Base-by-base conservation (phyloP, 1,140 invertebrate species). In the Rhopalosiphum padi region DNA sequence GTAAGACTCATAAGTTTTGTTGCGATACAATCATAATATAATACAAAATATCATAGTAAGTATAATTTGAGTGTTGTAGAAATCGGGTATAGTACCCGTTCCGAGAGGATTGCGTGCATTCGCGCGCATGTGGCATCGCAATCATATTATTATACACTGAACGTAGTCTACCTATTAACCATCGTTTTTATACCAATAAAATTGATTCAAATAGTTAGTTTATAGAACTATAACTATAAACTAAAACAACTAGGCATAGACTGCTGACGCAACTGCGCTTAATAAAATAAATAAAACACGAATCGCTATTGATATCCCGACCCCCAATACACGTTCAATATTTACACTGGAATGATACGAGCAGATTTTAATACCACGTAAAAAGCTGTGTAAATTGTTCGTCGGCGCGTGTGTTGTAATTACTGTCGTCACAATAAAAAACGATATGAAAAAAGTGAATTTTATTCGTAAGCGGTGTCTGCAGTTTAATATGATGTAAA, bases 341-440 rank as follows among this genome's bases (percentile, higher is more conserved):
- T 77, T 77, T 77, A 77, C 60, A 77, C 15, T n/a, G 30, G 30
- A 77, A 77, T n/a, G 60, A 35, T 18, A 21, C 60, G 35, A 37
- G 2, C 77, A 37, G 35, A 83, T 83, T 83, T 37, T 23, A 8
- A 37, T 21, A 83, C 35, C 21, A 35, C 35, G 22, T 37, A 37
- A 43, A 85, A 85, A 85, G 22, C 83, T 41, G 83, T 85, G 83
- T 43, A 85, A 85, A 85, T 85, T 41, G 82, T 85, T 43, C 22
- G 37, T 43, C 83, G 23, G 22, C 83, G 37, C 21, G 37, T 25
- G 83, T 15, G 41, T 25, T 9, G 37, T 23, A 43, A 37, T 82
- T 21, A 35, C 18, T 82, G 30, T 18, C 60, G 60, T 77, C 30
- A 18, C 60, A n/a, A n/a, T n/a, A n/a, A 5, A 68, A 77, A n/a